Conservation (phyloP, 1,140 invertebrate species). For the Euwallacea fornicatus region DNA sequence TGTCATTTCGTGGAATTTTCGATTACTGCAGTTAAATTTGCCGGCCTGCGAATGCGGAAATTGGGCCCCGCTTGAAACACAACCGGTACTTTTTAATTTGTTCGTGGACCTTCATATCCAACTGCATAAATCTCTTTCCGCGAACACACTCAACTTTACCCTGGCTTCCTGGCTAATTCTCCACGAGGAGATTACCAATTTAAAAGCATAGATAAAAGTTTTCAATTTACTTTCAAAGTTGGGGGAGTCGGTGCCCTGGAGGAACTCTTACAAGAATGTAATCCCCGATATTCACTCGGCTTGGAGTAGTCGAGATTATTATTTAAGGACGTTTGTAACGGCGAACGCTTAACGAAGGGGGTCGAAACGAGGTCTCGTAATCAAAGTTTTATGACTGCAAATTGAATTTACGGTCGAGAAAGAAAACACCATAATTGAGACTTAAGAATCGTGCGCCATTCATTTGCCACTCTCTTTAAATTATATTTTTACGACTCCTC, state of each 20-base stretch:
- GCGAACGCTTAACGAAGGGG: constrained; percentile 20
- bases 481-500: constrained; percentile 29
- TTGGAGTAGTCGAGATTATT: constrained; percentile 20
- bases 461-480: constrained; percentile 9
- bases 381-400: constrained; percentile 35
- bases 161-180: not conserved
- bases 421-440: constrained; percentile 35
- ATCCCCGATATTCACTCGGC: not conserved
- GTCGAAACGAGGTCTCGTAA: constrained; percentile 15
- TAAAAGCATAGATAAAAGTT: no score
- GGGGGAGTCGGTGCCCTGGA: not conserved
- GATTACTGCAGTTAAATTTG: no score
- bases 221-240: not conserved
- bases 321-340: constrained; percentile 29
- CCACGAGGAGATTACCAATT: not conserved
- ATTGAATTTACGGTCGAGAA: constrained; percentile 34
- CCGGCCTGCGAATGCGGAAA: not conserved
- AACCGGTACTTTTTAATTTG: constrained; percentile 19
- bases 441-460: constrained; percentile 22
- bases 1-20: no score
- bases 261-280: not conserved
- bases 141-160: not conserved
- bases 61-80: constrained; percentile 10
- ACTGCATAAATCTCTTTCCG: not conserved
- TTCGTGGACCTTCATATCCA: not conserved